A percentile compares a stretch with the other conserved stretches of the same genome.
phyloP scores from a whole-genome alignment of 2,113 vertebrate species.

The Pseudorasbora parva region DNA sequence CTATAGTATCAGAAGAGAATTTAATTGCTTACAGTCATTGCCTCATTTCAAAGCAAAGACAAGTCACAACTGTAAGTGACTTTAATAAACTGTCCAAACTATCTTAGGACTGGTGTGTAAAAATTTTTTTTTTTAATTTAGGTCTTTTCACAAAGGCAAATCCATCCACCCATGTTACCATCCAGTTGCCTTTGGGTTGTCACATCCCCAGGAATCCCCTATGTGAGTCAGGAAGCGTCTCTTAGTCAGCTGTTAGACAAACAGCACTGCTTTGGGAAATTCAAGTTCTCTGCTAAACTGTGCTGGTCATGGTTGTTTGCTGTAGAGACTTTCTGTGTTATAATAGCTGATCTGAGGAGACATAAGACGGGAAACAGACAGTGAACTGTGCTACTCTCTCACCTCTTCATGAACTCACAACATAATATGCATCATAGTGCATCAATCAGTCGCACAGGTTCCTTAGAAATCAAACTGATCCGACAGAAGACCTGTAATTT shows the following conservation, averaged over 20 bases:
- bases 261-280: neutral
- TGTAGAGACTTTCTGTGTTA: neutral
- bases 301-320: constrained; percentile 2
- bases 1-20: neutral
- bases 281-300: neutral
- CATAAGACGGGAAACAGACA: too few species aligned
- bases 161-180: neutral
- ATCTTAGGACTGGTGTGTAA: too few species aligned
- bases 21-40: neutral
- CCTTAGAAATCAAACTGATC: neutral
- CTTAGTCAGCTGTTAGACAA: constrained; percentile 11
- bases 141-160: neutral
- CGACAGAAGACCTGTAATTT: neutral
- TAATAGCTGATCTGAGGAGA: neutral
- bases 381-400: neutral
- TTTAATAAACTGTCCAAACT: neutral
- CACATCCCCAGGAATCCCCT: constrained; percentile 19
- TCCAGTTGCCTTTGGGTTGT: neutral
- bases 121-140: too few species aligned
- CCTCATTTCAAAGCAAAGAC: neutral
- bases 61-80: too few species aligned
- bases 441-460: neutral
- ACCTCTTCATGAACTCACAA: neutral
- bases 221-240: neutral
- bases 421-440: neutral